Evolutionary conservation across 1,140 invertebrate genomes (phyloP).

Genomic region (Tigriopus japonicus): DNA sequence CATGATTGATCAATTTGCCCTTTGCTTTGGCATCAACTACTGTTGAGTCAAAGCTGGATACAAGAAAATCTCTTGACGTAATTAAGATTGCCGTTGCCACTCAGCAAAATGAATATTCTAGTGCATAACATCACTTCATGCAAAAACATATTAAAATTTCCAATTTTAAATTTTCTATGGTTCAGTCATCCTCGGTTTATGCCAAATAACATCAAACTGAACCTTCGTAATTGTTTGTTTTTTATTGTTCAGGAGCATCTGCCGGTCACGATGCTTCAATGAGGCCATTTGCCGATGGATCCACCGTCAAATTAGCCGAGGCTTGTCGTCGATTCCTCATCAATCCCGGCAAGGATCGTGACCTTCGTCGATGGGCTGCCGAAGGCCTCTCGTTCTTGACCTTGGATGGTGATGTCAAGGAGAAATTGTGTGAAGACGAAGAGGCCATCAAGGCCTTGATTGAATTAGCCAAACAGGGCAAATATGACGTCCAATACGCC

Average conservation of each 20-base stretch:
- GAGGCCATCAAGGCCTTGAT: conserved; percentile 63
- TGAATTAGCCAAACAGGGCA: conserved; percentile 52
- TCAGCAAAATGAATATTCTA: no score
- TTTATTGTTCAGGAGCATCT: conserved; percentile 47
- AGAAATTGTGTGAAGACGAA: conserved; percentile 75
- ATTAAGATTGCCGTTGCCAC: no score
- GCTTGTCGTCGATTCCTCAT: conserved; percentile 78
- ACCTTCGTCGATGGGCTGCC: conserved; percentile 83
- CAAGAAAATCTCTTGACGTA: no score
- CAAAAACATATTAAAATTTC: no score
- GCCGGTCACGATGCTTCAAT: conserved; percentile 89
- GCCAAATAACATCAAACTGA: no score
- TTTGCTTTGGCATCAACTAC: no score
- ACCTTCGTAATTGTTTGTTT: no score
- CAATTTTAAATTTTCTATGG: no score
- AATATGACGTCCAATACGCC: conserved; percentile 73
- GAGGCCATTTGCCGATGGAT: conserved; percentile 83
- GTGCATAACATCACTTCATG: no score
- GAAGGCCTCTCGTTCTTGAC: conserved; percentile 94
- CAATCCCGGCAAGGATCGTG: conserved; percentile 64
- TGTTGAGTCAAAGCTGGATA: no score
- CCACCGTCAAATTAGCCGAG: conserved; percentile 74
- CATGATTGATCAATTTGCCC: no score
- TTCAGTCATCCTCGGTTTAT: no score
- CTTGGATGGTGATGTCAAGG: conserved; percentile 94